Percentiles rank a stretch among this genome's conserved stretches.
phyloP scores from a whole-genome alignment of 2,113 vertebrate species.

The Noctilio leporinus region DNA sequence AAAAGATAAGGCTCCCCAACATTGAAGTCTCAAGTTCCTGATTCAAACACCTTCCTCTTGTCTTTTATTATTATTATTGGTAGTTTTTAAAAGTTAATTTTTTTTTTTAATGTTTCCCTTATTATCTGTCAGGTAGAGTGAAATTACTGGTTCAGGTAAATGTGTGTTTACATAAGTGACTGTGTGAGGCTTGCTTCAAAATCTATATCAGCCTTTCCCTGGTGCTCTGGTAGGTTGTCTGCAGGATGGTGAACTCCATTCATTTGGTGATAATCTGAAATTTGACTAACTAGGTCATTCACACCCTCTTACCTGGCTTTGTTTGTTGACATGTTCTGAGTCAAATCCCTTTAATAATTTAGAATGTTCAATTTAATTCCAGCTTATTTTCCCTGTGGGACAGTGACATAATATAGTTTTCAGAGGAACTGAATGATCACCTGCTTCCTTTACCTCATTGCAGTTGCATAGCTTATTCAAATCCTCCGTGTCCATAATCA shows the following conservation, averaged over 20 bases:
- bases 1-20: neutral
- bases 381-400: neutral
- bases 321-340: constrained; percentile 42
- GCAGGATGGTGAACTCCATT: neutral
- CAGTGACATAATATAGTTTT: neutral
- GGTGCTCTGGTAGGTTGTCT: constrained; percentile 33
- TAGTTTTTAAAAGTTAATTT: neutral
- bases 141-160: constrained; percentile 47
- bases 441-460: neutral
- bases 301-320: neutral
- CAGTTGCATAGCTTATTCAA: neutral
- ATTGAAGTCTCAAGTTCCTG: neutral
- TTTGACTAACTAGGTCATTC: constrained; percentile 26
- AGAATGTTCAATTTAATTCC: constrained; percentile 28
- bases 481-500: neutral
- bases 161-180: neutral
- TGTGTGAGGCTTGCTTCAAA: neutral
- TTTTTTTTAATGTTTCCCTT: neutral
- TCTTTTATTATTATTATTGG: neutral
- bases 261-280: constrained; percentile 32
- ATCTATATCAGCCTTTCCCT: constrained; percentile 5
- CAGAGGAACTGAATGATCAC: neutral
- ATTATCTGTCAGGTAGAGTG: constrained; percentile 49
- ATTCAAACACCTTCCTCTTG: neutral
- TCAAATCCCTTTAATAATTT: constrained; percentile 48